Base-by-base conservation (phyloP, 2,113 vertebrate species). In the Ameiurus melas region DNA sequence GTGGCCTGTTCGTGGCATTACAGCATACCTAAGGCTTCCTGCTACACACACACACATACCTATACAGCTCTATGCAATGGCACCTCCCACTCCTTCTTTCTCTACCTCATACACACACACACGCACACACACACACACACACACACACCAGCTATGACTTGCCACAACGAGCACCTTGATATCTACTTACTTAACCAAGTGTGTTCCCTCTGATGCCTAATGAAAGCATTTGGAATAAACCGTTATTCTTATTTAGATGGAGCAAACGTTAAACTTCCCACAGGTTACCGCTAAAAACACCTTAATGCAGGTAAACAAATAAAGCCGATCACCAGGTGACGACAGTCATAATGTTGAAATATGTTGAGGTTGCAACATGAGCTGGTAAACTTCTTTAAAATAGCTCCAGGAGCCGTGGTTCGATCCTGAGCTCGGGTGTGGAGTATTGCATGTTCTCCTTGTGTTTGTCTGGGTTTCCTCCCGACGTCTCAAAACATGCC, bases 121-220 rank as follows among this genome's bases (percentile, higher is more conserved):
- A 39, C 55, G n/a, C n/a, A 36, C 19, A 53, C 8, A n/a, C 53
- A 66, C 43, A 43, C 39, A 43, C 43, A 77, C 79, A 9, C 83
- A 84, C 13, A 62, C 9, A 39, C 55, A 70, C 80, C 64, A 84
- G 91, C 91, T 88, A 71, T 88, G 88, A 91, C 90, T 86, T 87
- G 91, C 85, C 84, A 84, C 62, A 30, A 85, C 53, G 75, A 75
- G 66, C 71, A 80, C 73, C 78, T 84, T 66, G 62, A 81, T 71
- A 87, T 62, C 64, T 20, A 58, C 9, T n/a, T 39, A 70, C 5
- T 39, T 36, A 51, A 71, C 10, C 14, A 75, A 55, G 36, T 20
- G 36, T 14, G 20, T n/a, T 84, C 17, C 7, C 33, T 68, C 73
- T 43, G 8, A 64, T 71, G 51, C 9, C n/a, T 64, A 58, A 1